phyloP scores from a whole-genome alignment of 2,797 vertebrate species.

The Melopsittacus undulatus region DNA sequence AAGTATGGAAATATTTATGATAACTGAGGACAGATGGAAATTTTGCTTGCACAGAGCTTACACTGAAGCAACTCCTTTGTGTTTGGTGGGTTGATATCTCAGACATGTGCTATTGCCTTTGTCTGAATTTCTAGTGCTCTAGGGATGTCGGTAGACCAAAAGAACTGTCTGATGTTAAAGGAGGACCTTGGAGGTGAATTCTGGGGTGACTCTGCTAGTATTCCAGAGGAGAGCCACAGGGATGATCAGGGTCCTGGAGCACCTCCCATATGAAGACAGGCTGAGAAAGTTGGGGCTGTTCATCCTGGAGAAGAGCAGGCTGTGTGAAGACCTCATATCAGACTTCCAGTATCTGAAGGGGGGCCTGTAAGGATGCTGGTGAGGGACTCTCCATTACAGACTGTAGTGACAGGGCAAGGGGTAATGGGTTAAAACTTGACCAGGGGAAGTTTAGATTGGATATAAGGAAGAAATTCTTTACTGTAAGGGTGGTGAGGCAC shows the following conservation, averaged over 20 bases:
- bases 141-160: background rate
- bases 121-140: background rate
- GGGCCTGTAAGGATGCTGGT: too few relatives aligned
- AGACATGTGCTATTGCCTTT: background rate
- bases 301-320: too few relatives aligned
- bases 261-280: background rate
- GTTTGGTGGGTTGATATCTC: background rate
- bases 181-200: background rate
- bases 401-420: too few relatives aligned
- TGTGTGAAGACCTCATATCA: too few relatives aligned
- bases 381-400: too few relatives aligned
- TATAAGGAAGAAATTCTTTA: too few relatives aligned
- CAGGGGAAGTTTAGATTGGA: too few relatives aligned
- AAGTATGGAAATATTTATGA: slow-evolving; percentile 47
- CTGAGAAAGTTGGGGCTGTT: too few relatives aligned
- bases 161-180: background rate
- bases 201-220: background rate
- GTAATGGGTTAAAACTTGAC: too few relatives aligned
- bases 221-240: background rate
- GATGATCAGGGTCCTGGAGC: background rate
- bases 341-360: too few relatives aligned
- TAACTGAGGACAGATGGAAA: slow-evolving; percentile 51
- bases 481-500: too few relatives aligned
- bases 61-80: background rate
- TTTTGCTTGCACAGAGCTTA: background rate